Percentiles rank a stretch among this genome's conserved stretches.
These are phyloP conservation scores for Iguana delicatissima DNA, from an alignment of 2,797 vertebrate genomes.

Conservation along the genomic window DNA sequence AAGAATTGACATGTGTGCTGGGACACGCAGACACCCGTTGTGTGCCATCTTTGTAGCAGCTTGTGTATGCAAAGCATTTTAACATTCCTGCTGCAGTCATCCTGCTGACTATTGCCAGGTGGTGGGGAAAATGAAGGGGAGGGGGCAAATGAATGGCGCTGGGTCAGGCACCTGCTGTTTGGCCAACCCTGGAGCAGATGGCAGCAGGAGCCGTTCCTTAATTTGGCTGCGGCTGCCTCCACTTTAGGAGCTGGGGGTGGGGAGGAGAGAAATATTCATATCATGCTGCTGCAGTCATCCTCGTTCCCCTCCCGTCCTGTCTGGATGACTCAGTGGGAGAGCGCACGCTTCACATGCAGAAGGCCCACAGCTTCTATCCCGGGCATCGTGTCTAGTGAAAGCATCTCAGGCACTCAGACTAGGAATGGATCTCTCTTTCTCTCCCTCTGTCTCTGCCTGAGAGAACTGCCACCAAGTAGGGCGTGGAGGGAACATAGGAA, in stretches of 20 bases:
- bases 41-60: not conserved
- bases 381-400: not conserved
- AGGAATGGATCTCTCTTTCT: not conserved
- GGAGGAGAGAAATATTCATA: constrained; percentile 1
- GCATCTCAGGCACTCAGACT: not conserved
- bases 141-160: not conserved
- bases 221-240: not conserved
- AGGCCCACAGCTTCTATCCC: not conserved
- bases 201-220: constrained; percentile 7
- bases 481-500: not conserved
- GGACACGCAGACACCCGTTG: too few relatives aligned
- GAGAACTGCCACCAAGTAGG: not conserved
- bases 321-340: not conserved
- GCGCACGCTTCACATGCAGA: not conserved
- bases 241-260: not conserved
- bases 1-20: too few relatives aligned
- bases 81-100: not conserved
- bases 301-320: not conserved
- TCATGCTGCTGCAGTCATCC: not conserved
- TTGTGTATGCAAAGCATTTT: not conserved
- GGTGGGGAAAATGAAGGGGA: not conserved
- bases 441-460: not conserved
- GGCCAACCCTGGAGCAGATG: constrained; percentile 19
- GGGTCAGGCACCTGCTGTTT: constrained; percentile 17
- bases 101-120: not conserved